Evolutionary conservation across 2,797 vertebrate species (phyloP), one percentile per base, ranked within the genome.

Genomic region (Oceanodroma leucorhoa): DNA sequence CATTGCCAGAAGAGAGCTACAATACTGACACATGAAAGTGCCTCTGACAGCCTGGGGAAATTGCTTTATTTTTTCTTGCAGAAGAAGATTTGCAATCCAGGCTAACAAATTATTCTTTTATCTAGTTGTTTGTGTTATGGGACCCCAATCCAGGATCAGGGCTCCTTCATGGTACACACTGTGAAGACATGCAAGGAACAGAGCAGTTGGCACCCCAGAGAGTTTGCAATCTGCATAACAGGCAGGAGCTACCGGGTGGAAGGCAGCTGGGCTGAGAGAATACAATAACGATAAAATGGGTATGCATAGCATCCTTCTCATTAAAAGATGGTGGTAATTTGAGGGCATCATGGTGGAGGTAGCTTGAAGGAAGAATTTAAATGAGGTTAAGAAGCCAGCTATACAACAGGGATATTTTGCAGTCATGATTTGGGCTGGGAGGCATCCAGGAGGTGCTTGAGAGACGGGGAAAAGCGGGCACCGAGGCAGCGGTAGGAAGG

Each of bases 281-380:
- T 27, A 90, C 83, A 94, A 93, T 97, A 95, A 94, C n/a, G 0
- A 94, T 94, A 90, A 94, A 96, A 96, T 62, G 94, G 87, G 70
- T 86, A 90, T 62, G 80, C 94, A 76, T 75, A 95, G 64, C 89
- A 90, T 94, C 72, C 76, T 90, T 69, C 91, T 97, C 94, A 96
- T 96, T 95, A 95, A 95, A 94, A 90, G 95, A 73, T 84, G 73
- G 95, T 94, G 81, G 80, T 84, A 95, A 96, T 96, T 96, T 88
- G 91, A 91, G 90, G 94, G 87, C 87, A 95, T 86, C 36, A 2
- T 50, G 34, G 62, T 90, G 72, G 53, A 91, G 77, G 91, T 96
- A 94, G 92, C 95, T 95, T 76, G 94, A 93, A 95, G 96, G 95
- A 95, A 95, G 91, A 95, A 95, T 96, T 94, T 93, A 94, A 96